These are phyloP conservation scores for Myrmecophaga tridactyla DNA, from an alignment of 2,113 vertebrate genomes.

Conservation along the genomic window DNA sequence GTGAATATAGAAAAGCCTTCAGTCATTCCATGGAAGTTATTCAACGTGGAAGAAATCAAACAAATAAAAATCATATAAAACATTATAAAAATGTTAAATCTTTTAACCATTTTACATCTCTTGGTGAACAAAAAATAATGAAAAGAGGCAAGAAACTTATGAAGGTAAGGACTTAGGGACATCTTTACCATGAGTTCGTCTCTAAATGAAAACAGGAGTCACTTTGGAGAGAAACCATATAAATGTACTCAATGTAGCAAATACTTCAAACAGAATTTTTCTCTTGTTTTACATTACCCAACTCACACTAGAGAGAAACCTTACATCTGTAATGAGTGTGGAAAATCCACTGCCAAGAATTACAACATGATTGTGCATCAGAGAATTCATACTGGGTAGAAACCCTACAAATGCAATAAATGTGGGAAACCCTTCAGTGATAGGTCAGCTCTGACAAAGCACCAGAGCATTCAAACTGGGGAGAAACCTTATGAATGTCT, in stretches of 20 bases:
- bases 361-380: slow-evolving; percentile 73
- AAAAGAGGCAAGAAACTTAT: slow-evolving; percentile 57
- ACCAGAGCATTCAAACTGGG: slow-evolving; percentile 73
- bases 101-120: slow-evolving; percentile 31
- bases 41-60: slow-evolving; percentile 32
- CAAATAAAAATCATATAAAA: slow-evolving; percentile 22
- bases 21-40: background rate
- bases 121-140: slow-evolving; percentile 46
- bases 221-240: slow-evolving; percentile 54
- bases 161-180: slow-evolving; percentile 38
- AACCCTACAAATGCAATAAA: slow-evolving; percentile 67
- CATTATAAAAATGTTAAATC: slow-evolving; percentile 36
- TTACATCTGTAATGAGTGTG: slow-evolving; percentile 69
- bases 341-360: slow-evolving; percentile 74
- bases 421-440: slow-evolving; percentile 76
- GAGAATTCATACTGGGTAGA: slow-evolving; percentile 76
- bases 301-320: slow-evolving; percentile 77
- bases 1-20: slow-evolving; percentile 23
- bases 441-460: slow-evolving; percentile 72
- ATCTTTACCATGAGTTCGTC: slow-evolving; percentile 52
- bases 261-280: slow-evolving; percentile 72
- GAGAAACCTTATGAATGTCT: slow-evolving; percentile 71
- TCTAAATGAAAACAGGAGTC: slow-evolving; percentile 37
- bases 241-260: slow-evolving; percentile 66
- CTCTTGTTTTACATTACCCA: slow-evolving; percentile 67